These are phyloP conservation scores for Drosophila prolongata DNA, from an alignment of 2,888 invertebrate genomes.

Conservation along the genomic window DNA sequence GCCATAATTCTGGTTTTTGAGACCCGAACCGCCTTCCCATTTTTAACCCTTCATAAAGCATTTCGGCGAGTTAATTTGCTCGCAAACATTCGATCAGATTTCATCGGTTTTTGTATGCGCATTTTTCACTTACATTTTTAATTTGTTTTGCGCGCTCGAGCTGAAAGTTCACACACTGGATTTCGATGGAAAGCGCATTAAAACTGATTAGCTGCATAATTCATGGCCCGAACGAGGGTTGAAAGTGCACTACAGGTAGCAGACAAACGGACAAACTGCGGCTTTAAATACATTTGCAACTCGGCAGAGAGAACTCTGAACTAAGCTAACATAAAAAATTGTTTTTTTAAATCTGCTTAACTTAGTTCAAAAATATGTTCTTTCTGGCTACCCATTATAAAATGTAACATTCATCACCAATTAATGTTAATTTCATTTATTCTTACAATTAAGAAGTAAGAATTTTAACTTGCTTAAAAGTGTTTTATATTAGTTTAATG, in stretches of 20 bases:
- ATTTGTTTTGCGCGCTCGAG: conserved; percentile 12
- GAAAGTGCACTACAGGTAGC: conserved; percentile 1
- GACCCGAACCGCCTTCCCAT: background rate
- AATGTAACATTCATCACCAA: too few species aligned
- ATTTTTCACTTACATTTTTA: conserved; percentile 33
- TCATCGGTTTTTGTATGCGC: conserved; percentile 4
- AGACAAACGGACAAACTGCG: background rate
- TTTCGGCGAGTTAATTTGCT: conserved; percentile 21
- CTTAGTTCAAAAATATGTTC: background rate
- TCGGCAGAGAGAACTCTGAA: background rate
- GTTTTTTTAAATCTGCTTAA: background rate
- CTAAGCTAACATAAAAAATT: background rate
- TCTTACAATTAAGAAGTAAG: too few species aligned
- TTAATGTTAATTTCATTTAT: too few species aligned
- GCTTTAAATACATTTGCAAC: conserved; percentile 4
- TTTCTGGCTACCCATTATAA: background rate
- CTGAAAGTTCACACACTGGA: conserved; percentile 8
- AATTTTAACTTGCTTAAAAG: too few species aligned
- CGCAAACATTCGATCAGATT: conserved; percentile 37
- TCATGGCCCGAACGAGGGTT: conserved; percentile 9
- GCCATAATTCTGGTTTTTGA: conserved; percentile 47
- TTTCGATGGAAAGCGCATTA: conserved; percentile 26
- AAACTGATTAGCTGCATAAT: conserved; percentile 35
- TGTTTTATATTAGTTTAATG: too few species aligned
- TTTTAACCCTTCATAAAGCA: background rate